Conservation (phyloP, 2,113 vertebrate species). For the Hippocampus abdominalis region DNA sequence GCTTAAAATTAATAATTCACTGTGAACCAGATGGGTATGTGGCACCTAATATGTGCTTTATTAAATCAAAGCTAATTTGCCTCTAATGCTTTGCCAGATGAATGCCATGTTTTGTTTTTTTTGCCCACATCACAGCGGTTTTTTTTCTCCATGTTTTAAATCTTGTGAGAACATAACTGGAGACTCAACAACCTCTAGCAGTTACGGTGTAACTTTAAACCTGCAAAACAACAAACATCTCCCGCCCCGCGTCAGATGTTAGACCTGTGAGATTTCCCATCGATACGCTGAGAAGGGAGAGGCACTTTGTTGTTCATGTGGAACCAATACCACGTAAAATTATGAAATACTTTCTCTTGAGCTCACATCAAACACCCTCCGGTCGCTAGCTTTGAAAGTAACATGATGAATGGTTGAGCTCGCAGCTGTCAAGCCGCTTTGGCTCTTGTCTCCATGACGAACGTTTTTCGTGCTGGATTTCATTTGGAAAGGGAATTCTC, state of each 20-base stretch:
- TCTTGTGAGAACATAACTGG: conserved; percentile 31
- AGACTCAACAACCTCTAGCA: conserved; percentile 41
- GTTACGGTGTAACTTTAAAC: conserved; percentile 42
- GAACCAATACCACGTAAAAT: not conserved
- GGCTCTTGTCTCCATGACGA: conserved; percentile 19
- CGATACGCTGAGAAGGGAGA: not conserved
- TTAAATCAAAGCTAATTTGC: not conserved
- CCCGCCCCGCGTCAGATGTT: conserved; percentile 28
- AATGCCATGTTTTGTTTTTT: not conserved
- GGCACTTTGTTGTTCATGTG: not conserved
- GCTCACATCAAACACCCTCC: not conserved
- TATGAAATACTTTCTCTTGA: not conserved
- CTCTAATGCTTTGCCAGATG: not conserved
- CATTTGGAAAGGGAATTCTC: conserved; percentile 28
- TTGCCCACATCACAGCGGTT: conserved; percentile 36
- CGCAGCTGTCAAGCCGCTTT: conserved; percentile 49
- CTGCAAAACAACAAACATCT: conserved; percentile 10
- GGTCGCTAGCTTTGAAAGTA: not conserved
- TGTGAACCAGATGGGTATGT: not conserved
- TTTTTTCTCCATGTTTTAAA: conserved; percentile 37
- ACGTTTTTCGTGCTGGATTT: conserved; percentile 53
- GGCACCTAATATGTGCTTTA: not conserved
- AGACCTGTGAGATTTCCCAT: conserved; percentile 34
- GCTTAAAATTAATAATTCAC: not conserved
- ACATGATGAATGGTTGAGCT: conserved; percentile 16